Evolutionary conservation across 2,888 invertebrate genomes (phyloP).

Genomic region (Limnephilus lunatus): DNA sequence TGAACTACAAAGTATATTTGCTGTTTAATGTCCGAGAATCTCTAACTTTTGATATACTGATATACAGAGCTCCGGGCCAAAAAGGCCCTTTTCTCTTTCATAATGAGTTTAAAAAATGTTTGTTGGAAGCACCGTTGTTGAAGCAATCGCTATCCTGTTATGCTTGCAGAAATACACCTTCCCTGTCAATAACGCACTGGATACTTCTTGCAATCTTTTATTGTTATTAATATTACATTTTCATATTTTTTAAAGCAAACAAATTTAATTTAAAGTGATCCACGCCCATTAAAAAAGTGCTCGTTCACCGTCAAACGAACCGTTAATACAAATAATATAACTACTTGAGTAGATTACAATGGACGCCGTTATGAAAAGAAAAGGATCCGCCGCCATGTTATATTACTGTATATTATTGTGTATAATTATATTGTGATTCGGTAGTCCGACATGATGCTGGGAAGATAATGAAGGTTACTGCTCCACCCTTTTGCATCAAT

Average conservation of each 20-base stretch:
- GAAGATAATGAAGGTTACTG: conserved; percentile 13
- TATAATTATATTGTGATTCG: conserved; percentile 19
- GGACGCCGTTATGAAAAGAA: conserved; percentile 12
- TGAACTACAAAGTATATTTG: no score
- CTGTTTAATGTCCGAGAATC: no score
- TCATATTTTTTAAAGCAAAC: not conserved
- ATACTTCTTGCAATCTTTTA: no score
- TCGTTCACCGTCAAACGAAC: not conserved
- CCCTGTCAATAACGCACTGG: no score
- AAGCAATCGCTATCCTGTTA: no score
- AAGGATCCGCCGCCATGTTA: conserved; percentile 5
- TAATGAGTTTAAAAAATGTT: no score
- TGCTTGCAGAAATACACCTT: no score
- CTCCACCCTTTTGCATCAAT: conserved; percentile 48
- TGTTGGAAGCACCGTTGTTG: no score
- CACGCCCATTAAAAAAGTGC: not conserved
- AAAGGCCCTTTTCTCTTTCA: no score
- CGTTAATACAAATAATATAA: conserved; percentile 32
- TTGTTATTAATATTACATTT: no score
- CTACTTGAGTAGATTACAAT: conserved; percentile 41
- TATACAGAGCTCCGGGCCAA: no score
- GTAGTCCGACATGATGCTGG: conserved; percentile 37
- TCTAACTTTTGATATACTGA: no score
- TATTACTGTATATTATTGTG: not conserved
- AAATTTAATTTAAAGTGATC: not conserved